A percentile compares a stretch with the other conserved stretches of the same genome.
Conservation (phyloP, 2,888 invertebrate genomes). For the Xanthia icteritia region DNA sequence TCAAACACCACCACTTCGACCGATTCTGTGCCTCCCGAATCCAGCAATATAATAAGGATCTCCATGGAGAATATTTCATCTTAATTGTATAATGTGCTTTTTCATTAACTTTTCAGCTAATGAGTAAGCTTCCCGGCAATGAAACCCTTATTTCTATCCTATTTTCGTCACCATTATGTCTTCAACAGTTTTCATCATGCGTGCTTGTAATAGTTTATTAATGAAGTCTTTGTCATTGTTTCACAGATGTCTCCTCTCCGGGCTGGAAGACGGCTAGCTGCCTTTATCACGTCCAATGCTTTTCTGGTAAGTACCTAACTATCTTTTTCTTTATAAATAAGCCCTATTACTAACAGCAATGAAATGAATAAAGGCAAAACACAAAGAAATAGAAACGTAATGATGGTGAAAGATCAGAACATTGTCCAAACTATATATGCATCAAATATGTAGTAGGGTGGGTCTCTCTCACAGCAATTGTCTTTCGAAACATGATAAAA, state of each 20-base stretch:
- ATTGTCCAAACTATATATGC: background rate
- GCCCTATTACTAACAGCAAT: background rate
- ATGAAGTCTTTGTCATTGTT: constrained; percentile 36
- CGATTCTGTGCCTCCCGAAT: no score
- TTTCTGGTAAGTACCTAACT: constrained; percentile 77
- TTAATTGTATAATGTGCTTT: background rate
- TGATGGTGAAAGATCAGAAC: background rate
- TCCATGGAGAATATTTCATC: background rate
- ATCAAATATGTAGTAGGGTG: background rate
- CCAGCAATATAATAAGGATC: no score
- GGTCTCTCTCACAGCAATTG: background rate
- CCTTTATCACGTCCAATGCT: constrained; percentile 79
- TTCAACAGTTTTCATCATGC: background rate
- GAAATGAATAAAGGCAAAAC: background rate
- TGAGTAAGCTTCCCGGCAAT: background rate
- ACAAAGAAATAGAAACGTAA: background rate
- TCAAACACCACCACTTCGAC: no score
- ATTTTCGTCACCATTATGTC: no score
- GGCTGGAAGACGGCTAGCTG: constrained; percentile 74
- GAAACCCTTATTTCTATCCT: background rate
- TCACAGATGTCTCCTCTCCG: constrained; percentile 83
- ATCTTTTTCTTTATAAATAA: background rate
- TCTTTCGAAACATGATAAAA: background rate
- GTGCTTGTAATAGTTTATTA: constrained; percentile 18
- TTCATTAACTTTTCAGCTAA: background rate